Conservation (phyloP, 2,797 vertebrate species). For the Typhlichthys eigenmanni region DNA sequence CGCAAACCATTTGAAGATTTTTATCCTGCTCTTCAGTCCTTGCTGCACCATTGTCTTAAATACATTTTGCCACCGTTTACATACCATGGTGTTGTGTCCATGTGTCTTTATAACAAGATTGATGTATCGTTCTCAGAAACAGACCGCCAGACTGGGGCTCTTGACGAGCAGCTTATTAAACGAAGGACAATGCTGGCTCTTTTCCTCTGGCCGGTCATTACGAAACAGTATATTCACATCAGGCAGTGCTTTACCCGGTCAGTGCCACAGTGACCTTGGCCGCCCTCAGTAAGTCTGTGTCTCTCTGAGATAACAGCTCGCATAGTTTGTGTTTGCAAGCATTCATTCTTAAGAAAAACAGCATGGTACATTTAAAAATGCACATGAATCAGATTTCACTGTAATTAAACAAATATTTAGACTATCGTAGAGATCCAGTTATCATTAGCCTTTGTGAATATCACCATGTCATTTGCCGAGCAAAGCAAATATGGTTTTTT, state of each 20-base stretch:
- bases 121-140: constrained; percentile 57
- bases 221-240: constrained; percentile 12
- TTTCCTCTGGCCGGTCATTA: constrained; percentile 19
- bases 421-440: constrained; percentile 40
- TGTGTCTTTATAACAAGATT: constrained; percentile 70
- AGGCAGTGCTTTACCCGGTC: constrained; percentile 13
- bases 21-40: constrained; percentile 38
- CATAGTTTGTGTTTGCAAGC: constrained; percentile 44
- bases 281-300: constrained; percentile 15
- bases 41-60: constrained; percentile 44
- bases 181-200: constrained; percentile 25
- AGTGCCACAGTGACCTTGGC: constrained; percentile 19
- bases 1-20: constrained; percentile 47
- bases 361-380: constrained; percentile 38
- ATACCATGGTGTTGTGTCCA: constrained; percentile 62
- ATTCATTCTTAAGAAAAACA: constrained; percentile 41
- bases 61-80: constrained; percentile 60
- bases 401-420: constrained; percentile 54
- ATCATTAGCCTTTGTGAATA: constrained; percentile 55
- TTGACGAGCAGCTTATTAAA: constrained; percentile 58
- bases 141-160: constrained; percentile 33
- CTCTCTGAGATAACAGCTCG: constrained; percentile 9
- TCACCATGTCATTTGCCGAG: constrained; percentile 50
- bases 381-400: constrained; percentile 41
- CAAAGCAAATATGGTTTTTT: constrained; percentile 36